Evolutionary conservation across 2,888 invertebrate species (phyloP), one percentile per base, ranked within the genome.

Genomic region (Eueremaeus valkanovi): DNA sequence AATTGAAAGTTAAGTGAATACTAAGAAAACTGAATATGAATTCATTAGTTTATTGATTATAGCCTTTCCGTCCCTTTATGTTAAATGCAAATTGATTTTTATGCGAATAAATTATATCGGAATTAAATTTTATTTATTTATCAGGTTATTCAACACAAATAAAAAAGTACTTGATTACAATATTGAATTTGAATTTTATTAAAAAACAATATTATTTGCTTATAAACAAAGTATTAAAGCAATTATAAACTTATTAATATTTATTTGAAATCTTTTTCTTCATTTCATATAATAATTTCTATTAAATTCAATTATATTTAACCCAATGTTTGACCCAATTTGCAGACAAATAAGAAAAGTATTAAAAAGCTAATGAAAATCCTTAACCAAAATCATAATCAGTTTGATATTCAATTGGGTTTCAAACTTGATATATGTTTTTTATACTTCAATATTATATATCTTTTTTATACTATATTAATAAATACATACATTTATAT

Each of bases 221-320:
- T 36, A 11, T 36, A 36, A n/a, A 49, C 18, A 49, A 49, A 49
- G 24, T 27, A 29, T 8, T 29, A 58, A 66, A 66, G 33, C 66
- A 66, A 66, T 66, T 66, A 66, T 36, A 66, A 66, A 66, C 66
- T 66, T 1, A 66, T 66, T 66, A 66, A 36, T 36, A 66, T 66
- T 66, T 66, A 66, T 66, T 66, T 58, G 18, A 29, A 58, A 16
- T n/a, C 11, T 36, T 36, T 36, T 11, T 36, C 11, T 36, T n/a
- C n/a, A n/a, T n/a, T n/a, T n/a, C n/a, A n/a, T 58, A 11, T 9
- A 58, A 29, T 58, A 58, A 58, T 58, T 29, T 13, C 13, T 29
- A 58, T 27, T 58, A 58, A 58, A 29, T 58, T 13, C 9, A 27
- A 11, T 13, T 2, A 58, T 16, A 16, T 58, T 29, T 16, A 58